Base-by-base conservation (phyloP, 2,888 invertebrate species). In the Drosophila atripex region DNA sequence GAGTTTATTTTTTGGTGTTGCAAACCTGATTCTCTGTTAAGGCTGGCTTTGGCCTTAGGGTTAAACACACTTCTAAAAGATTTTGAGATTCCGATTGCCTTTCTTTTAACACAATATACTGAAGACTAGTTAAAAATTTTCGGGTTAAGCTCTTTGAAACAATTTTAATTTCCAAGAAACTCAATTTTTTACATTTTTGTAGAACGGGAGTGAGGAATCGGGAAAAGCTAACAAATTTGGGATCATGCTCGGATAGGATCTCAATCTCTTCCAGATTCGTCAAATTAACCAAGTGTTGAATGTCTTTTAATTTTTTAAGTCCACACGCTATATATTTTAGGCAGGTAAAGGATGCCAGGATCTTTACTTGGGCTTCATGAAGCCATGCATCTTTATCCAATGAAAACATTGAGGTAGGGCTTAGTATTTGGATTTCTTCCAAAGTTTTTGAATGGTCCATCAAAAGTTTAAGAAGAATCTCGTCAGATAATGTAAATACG, bases 211-310 rank as follows among this genome's bases (percentile, higher is more conserved):
- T 8, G 6, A 64, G 11, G 7, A n/a, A 46, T 9, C 18, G 16
- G 4, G 2, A 2, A 21, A 14, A 23, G 16, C 1, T 9, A 1
- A 38, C 6, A 1, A 46, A 8, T 9, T 12, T 30, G 0, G 63
- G 28, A n/a, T 46, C 7, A 16, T 64, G 63, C 12, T 23, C 4
- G 0, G 63, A 63, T 4, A 32, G 3, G 4, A 64, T 35, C 1
- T 0, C 2, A 6, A 64, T 9, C 1, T 12, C 9, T 3, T 46
- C 45, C 9, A 64, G 21, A 8, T 64, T 52, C 6, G 18, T 30
- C 8, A 61, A 23, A 6, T 38, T 6, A 4, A 11, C 45, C 6
- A 64, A n/a, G 7, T 3, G 52, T 35, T n/a, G 2, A 25, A 61
- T 61, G 12, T 38, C 28, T 25, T 21, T 6, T 1, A 64, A 12